Conservation (phyloP, 2,797 vertebrate genomes). For the Enteromius fasciolatus region DNA sequence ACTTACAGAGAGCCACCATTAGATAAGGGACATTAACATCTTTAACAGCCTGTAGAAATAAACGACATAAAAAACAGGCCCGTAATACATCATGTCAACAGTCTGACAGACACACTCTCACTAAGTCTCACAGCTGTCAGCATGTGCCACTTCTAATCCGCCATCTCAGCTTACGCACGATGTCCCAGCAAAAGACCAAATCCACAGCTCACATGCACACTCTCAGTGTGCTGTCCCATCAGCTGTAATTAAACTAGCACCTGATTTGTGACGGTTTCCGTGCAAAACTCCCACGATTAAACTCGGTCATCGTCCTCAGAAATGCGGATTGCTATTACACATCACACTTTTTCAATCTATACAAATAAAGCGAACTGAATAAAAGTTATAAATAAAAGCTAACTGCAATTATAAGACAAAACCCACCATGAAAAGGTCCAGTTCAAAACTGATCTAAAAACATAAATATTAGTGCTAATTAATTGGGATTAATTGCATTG, state of each 20-base stretch:
- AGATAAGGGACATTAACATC: constrained; percentile 42
- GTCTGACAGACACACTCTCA: constrained; percentile 16
- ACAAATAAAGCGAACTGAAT: not conserved
- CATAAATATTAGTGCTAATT: not conserved
- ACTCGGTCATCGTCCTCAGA: no score
- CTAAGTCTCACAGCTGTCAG: constrained; percentile 50
- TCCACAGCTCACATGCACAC: constrained; percentile 25
- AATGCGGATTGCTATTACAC: not conserved
- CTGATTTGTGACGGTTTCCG: not conserved
- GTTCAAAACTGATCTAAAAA: not conserved
- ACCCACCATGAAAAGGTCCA: not conserved
- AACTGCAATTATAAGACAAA: not conserved
- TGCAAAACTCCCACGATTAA: not conserved
- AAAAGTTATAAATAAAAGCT: not conserved
- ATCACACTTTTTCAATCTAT: no score
- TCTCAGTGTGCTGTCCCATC: not conserved
- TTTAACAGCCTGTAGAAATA: constrained; percentile 28
- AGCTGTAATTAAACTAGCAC: constrained; percentile 16
- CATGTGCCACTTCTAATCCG: constrained; percentile 46
- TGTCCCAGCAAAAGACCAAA: constrained; percentile 40
- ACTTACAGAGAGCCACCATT: constrained; percentile 16
- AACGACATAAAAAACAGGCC: not conserved
- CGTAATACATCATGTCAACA: constrained; percentile 15
- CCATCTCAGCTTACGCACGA: constrained; percentile 34
- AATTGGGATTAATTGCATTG: no score